phyloP scores from a whole-genome alignment of 2,888 invertebrate genomes.

The Plagiodera versicolora region DNA sequence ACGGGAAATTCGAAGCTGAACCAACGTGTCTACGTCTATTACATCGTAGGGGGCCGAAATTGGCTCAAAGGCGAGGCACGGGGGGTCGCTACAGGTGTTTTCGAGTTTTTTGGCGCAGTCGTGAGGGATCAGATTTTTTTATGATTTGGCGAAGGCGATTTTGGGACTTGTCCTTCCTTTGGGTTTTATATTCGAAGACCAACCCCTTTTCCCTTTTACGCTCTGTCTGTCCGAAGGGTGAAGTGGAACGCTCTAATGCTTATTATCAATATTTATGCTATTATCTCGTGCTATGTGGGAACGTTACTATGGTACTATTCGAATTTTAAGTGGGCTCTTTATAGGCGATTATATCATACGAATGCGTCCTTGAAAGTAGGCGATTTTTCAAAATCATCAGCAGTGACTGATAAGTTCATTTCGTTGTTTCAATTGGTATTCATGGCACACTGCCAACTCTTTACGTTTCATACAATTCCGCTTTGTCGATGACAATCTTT shows the following conservation, averaged over 20 bases:
- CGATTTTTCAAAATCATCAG: no score
- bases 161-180: background rate
- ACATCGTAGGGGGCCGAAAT: no score
- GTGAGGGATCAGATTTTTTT: no score
- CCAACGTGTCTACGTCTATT: no score
- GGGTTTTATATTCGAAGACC: background rate
- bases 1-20: no score
- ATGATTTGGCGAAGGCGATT: no score
- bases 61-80: no score
- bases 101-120: no score
- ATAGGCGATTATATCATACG: constrained; percentile 19
- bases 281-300: constrained; percentile 29
- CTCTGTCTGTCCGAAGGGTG: constrained; percentile 13
- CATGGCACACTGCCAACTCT: no score
- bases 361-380: background rate
- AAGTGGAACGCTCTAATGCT: constrained; percentile 31
- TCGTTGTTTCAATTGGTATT: no score
- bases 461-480: background rate
- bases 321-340: constrained; percentile 30
- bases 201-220: background rate
- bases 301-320: constrained; percentile 27
- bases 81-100: no score
- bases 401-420: no score
- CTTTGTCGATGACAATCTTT: background rate
- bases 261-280: constrained; percentile 36